phyloP scores from a whole-genome alignment of 2,797 vertebrate genomes.

The Leptodactylus fallax region DNA sequence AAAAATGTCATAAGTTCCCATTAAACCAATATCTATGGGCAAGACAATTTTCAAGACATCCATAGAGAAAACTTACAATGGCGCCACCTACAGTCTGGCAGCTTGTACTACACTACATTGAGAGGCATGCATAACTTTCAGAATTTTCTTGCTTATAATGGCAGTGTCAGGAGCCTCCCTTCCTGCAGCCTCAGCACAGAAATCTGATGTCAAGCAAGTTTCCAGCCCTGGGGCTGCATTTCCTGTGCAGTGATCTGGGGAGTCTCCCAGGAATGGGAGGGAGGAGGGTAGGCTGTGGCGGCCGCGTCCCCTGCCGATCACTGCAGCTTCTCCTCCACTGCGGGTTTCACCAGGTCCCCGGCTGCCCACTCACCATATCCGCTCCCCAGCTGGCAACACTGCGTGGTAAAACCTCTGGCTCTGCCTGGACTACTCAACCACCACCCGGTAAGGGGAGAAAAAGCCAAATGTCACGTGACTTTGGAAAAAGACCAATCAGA shows the following conservation, averaged over 20 bases:
- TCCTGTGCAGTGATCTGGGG: conserved; percentile 25
- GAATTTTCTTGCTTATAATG: too few relatives aligned
- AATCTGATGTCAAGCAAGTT: conserved; percentile 4
- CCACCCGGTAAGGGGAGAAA: conserved; percentile 24
- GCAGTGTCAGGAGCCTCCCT: not conserved
- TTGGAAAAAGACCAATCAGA: not conserved
- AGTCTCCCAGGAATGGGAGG: conserved; percentile 28
- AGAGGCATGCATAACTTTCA: not conserved
- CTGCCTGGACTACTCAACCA: conserved; percentile 13
- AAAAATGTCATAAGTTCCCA: too few relatives aligned
- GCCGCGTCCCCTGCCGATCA: not conserved
- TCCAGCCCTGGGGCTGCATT: conserved; percentile 32
- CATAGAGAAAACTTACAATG: not conserved
- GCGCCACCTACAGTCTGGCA: not conserved
- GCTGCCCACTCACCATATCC: conserved; percentile 56
- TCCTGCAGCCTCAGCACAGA: too few relatives aligned
- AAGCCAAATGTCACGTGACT: conserved; percentile 28
- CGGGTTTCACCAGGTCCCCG: not conserved
- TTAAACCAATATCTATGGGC: too few relatives aligned
- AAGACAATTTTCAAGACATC: not conserved
- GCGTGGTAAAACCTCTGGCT: not conserved
- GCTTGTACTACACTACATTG: not conserved
- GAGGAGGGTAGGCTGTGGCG: not conserved
- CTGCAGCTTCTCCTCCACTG: not conserved
- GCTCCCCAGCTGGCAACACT: not conserved